Evolutionary conservation across 2,888 invertebrate species (phyloP).

Genomic region (Andrena chrysosceles): DNA sequence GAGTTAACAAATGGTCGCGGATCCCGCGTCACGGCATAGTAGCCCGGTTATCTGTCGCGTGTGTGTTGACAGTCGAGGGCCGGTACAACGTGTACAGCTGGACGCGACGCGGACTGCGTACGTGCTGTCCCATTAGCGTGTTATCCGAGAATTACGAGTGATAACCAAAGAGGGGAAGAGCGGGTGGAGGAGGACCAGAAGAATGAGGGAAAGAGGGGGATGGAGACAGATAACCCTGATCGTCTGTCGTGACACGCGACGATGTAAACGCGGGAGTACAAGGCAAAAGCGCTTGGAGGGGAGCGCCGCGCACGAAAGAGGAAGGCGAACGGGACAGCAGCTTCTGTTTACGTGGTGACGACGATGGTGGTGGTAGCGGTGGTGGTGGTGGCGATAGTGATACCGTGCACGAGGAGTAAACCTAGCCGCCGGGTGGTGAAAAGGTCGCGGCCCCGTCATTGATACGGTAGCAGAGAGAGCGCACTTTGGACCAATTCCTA

Average conservation of each 20-base stretch:
- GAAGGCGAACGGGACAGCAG: background rate
- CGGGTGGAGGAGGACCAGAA: background rate
- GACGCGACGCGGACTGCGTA: constrained; percentile 18
- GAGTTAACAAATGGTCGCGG: constrained; percentile 6
- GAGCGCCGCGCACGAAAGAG: background rate
- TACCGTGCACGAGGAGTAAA: constrained; percentile 40
- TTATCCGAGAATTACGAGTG: constrained; percentile 72
- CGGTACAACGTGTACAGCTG: constrained; percentile 23
- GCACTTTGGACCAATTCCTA: constrained; percentile 82
- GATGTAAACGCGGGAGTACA: constrained; percentile 12
- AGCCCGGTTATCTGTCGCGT: constrained; percentile 17
- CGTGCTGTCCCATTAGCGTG: constrained; percentile 36
- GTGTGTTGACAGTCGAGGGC: constrained; percentile 31
- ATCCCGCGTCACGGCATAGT: background rate
- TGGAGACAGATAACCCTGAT: constrained; percentile 70
- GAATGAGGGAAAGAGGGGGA: no score
- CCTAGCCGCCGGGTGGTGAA: constrained; percentile 48
- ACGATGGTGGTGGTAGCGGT: background rate
- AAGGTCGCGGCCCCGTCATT: constrained; percentile 80
- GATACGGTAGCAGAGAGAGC: constrained; percentile 76
- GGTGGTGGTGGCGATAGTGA: constrained; percentile 27
- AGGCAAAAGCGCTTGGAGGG: constrained; percentile 2
- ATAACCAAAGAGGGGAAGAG: constrained; percentile 52
- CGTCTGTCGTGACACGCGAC: constrained; percentile 50
- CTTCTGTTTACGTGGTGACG: constrained; percentile 42